phyloP scores from a whole-genome alignment of 2,888 invertebrate species.

The Temnothorax unifasciatus region DNA sequence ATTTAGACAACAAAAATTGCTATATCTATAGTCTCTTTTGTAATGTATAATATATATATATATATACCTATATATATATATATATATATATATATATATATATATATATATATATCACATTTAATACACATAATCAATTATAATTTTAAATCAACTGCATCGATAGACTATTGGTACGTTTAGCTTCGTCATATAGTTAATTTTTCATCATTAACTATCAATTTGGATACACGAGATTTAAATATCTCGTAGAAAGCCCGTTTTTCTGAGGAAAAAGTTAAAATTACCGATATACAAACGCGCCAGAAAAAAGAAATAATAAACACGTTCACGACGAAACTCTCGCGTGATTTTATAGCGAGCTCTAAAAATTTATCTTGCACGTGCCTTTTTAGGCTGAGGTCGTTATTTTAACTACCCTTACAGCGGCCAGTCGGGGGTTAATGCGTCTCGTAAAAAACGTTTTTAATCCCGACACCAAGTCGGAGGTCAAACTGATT shows the following conservation, averaged over 20 bases:
- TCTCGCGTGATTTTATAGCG: neutral
- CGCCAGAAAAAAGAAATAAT: slow-evolving; percentile 16
- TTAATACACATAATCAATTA: neutral
- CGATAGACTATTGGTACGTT: neutral
- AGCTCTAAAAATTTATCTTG: slow-evolving; percentile 35
- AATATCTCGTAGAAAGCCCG: neutral
- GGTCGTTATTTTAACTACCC: slow-evolving; percentile 43
- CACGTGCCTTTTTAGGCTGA: slow-evolving; percentile 14
- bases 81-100: neutral
- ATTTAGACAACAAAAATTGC: neutral
- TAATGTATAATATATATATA: neutral
- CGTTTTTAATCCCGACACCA: neutral
- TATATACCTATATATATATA: neutral
- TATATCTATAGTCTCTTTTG: neutral
- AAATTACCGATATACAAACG: neutral
- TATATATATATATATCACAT: neutral
- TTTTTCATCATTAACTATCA: neutral
- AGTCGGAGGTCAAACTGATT: slow-evolving; percentile 18
- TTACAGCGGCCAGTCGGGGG: slow-evolving; percentile 1
- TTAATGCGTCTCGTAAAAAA: slow-evolving; percentile 44
- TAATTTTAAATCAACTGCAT: neutral
- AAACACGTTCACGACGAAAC: slow-evolving; percentile 3
- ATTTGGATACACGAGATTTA: neutral
- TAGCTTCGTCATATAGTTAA: neutral
- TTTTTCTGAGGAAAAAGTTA: neutral